Evolutionary conservation across 2,888 invertebrate species (phyloP).

Genomic region (Venusia cambrica): DNA sequence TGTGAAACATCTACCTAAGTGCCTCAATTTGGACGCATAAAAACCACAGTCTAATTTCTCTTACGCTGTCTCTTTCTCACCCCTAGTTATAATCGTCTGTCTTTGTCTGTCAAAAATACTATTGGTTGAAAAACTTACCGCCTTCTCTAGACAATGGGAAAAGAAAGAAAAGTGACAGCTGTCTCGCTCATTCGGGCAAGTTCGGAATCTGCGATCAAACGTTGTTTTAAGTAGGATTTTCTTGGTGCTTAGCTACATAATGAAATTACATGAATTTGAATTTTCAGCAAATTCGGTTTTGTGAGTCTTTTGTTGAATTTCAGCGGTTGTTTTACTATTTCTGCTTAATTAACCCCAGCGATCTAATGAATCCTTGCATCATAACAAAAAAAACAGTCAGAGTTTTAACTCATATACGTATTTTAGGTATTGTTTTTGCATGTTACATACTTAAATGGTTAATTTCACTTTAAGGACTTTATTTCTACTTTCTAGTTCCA

Average conservation of each 20-base stretch:
- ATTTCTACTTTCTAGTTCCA: too few species aligned
- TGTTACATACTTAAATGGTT: too few species aligned
- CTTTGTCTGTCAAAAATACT: slow-evolving; percentile 23
- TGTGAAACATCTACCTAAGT: slow-evolving; percentile 27
- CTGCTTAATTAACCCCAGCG: too few species aligned
- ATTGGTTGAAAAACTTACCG: slow-evolving; percentile 35
- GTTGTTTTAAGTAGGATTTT: slow-evolving; percentile 46
- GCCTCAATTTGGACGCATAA: slow-evolving; percentile 28
- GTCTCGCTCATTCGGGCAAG: slow-evolving; percentile 29
- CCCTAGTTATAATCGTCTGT: slow-evolving; percentile 7
- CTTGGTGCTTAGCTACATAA: slow-evolving; percentile 31
- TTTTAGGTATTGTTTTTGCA: too few species aligned
- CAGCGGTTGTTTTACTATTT: too few species aligned
- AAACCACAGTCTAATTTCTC: slow-evolving; percentile 29
- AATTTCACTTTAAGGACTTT: too few species aligned
- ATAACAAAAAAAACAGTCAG: too few species aligned
- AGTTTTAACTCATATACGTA: too few species aligned
- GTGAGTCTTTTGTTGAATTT: slow-evolving; percentile 5
- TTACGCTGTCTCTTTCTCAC: slow-evolving; percentile 25
- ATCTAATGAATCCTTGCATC: too few species aligned
- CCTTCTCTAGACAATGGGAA: slow-evolving; percentile 35
- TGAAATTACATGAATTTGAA: slow-evolving; percentile 30
- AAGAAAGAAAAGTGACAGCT: slow-evolving; percentile 22
- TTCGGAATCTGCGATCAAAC: slow-evolving; percentile 41
- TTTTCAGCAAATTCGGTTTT: slow-evolving; percentile 15